Evolutionary conservation across 2,888 invertebrate genomes (phyloP), one percentile per base, ranked within the genome.

Genomic region (Cephus pulcher): DNA sequence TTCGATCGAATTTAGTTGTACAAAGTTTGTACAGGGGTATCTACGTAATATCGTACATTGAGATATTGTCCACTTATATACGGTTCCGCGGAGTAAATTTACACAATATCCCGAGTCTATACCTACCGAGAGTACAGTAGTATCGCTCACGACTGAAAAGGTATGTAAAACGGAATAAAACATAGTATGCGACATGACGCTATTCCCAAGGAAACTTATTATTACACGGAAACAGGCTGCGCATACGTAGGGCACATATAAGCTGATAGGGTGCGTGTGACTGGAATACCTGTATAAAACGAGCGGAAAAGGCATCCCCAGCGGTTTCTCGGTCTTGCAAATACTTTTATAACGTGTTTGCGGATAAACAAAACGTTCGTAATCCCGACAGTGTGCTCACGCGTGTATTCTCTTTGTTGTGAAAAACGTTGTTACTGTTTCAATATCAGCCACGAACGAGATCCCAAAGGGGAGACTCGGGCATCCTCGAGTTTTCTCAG

Each of bases 141-240:
- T 56, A 23, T 23, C 23, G 6, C 23, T 9, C 56, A 2, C 56
- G 23, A 23, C 9, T 56, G 56, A 56, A 56, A 56, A 56, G 23
- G 23, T 56, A 84, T 82, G 83, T 82, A 81, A 87, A 86, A 87
- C 81, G 79, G 86, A 87, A 87, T 86, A 85, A 85, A 83, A 82
- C 86, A 85, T 85, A 80, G 76, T 77, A 23, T 23, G 56, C 56
- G 56, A 9, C 70, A 75, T 78, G 76, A 76, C 74, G 79, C 84
- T 86, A 88, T 88, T 88, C 88, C 87, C 88, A 84, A 76, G 83
- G 87, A 85, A 88, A 87, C 88, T 87, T 88, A 87, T 88, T 88
- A 88, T 82, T 84, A 84, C 81, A 81, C 82, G 23, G 82, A 83
- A 83, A 77, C 76, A 34, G 33, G 71, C 12, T 71, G 23, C 34